Conservation (phyloP, 1,140 invertebrate species). For the Theocolax elegans region DNA sequence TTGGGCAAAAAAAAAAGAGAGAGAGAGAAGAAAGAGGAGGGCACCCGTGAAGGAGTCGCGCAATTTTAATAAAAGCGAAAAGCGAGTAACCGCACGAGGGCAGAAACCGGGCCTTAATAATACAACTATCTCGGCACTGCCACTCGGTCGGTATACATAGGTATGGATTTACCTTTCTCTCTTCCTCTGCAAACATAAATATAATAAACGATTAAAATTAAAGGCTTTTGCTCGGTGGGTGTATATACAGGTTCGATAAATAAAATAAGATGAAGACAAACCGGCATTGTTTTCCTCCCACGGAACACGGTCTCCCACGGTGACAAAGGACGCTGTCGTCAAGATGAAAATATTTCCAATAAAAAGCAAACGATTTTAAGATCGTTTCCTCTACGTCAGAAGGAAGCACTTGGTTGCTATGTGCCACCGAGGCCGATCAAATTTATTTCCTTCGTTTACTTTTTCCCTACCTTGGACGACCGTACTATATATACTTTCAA, state of each 20-base stretch:
- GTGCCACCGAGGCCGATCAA: too few relatives aligned
- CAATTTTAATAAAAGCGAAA: neutral
- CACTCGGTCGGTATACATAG: neutral
- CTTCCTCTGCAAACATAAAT: neutral
- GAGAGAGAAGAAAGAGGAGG: neutral
- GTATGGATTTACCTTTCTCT: neutral
- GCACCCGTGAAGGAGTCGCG: too few relatives aligned
- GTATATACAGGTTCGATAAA: too few relatives aligned
- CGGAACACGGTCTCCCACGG: neutral
- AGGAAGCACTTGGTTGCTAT: too few relatives aligned
- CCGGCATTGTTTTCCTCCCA: too few relatives aligned
- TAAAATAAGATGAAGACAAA: too few relatives aligned
- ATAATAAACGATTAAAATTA: neutral
- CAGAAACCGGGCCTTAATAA: neutral
- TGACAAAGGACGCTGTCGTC: neutral
- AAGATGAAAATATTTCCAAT: too few relatives aligned
- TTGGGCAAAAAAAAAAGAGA: neutral
- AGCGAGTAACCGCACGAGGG: neutral
- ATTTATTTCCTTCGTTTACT: too few relatives aligned
- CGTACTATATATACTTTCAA: too few relatives aligned
- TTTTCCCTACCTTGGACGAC: too few relatives aligned
- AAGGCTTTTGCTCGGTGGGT: neutral
- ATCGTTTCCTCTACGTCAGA: too few relatives aligned
- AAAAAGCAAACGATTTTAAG: neutral
- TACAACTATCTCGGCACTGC: conserved; percentile 1